These are phyloP conservation scores for Caenorhabditis elegans DNA, from an alignment of 1,140 invertebrate genomes.

Conservation along the genomic window DNA sequence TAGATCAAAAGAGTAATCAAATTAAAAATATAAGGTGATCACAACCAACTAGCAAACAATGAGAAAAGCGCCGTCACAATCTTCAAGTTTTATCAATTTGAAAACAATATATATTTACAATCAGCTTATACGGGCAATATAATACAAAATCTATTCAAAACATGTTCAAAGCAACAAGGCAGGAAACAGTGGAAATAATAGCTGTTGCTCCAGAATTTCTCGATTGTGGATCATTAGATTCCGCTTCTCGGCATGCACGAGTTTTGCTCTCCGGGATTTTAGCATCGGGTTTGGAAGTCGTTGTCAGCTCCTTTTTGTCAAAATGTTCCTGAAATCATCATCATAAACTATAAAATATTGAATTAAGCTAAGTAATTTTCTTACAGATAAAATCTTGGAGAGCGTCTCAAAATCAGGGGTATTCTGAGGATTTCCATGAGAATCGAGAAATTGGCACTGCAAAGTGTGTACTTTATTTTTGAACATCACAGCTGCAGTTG, in stretches of 20 bases:
- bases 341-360: neutral
- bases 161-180: neutral
- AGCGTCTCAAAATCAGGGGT: constrained; percentile 13
- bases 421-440: neutral
- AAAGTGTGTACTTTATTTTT: neutral
- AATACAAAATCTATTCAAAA: neutral
- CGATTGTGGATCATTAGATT: neutral
- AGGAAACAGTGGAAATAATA: neutral
- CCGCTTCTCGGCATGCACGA: neutral
- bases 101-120: no score
- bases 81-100: no score
- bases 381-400: neutral
- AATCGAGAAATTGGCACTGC: neutral
- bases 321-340: neutral
- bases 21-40: no score
- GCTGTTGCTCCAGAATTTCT: neutral
- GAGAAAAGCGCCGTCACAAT: no score
- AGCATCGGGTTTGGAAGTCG: neutral
- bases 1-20: no score
- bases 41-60: no score
- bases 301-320: neutral
- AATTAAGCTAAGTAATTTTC: neutral
- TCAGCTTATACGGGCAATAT: no score
- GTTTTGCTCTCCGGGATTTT: neutral
- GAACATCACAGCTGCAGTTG: neutral